Evolutionary conservation across 2,888 invertebrate species (phyloP), one percentile per base, ranked within the genome.

Genomic region (Ophion ventricosus): DNA sequence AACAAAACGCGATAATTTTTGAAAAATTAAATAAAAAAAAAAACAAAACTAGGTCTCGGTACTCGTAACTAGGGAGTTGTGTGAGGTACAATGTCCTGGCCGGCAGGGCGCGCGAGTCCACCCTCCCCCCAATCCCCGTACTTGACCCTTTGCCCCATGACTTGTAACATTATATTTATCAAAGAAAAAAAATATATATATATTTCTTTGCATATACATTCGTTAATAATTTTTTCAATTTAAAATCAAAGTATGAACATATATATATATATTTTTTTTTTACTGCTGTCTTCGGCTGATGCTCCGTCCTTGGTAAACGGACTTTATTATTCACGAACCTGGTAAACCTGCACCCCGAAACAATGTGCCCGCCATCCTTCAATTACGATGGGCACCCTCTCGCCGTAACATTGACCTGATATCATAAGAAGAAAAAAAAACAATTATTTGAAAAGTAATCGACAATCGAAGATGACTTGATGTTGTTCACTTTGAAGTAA

Each of bases 31-130:
- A 77, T 70, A 84, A 78, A 77, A 83, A 73, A 67, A 70, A 77
- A 70, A 84, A 78, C 74, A 83, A 73, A 80, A 92, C 92, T 93
- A 93, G 93, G 93, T 92, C 86, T 93, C 93, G 93, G 93, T 93
- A 93, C 93, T 93, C 93, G 93, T 93, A 93, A 93, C 93, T 93
- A 93, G 93, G 93, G 93, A 93, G 93, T 93, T 93, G 93, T 93
- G 93, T 93, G 93, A 93, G 93, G 93, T 93, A 93, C 92, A 92
- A 88, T 90, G 93, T 93, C 93, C 93, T 93, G 93, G 90, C 92
- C 93, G 93, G 92, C 93, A 93, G 93, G 93, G 93, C 93, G 92
- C 93, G 92, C 91, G 93, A 92, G 89, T 92, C 92, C 92, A 92
- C 88, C 91, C 92, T 92, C 92, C 85, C 83, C 86, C 92, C 89